These are phyloP conservation scores for Candoia aspera DNA, from an alignment of 2,113 vertebrate species.

Conservation along the genomic window DNA sequence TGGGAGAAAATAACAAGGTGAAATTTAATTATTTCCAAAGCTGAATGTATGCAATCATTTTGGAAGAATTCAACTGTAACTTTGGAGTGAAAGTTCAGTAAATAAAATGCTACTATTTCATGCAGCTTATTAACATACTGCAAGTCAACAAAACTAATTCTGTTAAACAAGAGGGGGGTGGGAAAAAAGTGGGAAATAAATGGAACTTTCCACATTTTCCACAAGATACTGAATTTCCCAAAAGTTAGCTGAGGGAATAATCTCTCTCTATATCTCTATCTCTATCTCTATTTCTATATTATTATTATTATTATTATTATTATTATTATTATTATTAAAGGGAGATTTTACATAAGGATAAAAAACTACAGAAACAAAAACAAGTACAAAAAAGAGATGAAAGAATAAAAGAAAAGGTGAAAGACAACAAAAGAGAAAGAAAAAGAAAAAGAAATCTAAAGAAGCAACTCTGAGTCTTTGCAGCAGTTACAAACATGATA, in stretches of 20 bases:
- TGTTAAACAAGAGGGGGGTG: conserved; percentile 15
- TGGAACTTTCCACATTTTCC: conserved; percentile 11
- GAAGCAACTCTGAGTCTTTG: too few species aligned
- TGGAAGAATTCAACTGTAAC: conserved; percentile 21
- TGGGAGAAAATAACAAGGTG: conserved; percentile 36
- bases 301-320: too few species aligned
- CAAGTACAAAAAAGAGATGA: too few species aligned
- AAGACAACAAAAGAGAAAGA: too few species aligned
- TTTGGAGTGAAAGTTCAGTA: neutral
- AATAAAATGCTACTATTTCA: conserved; percentile 17
- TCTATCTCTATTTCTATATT: too few species aligned
- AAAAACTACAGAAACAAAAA: too few species aligned
- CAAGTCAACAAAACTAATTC: conserved; percentile 23
- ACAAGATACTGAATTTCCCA: conserved; percentile 16
- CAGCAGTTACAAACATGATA: too few species aligned
- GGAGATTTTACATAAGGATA: too few species aligned
- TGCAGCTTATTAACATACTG: conserved; percentile 7
- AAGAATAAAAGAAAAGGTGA: too few species aligned
- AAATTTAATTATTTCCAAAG: conserved; percentile 49
- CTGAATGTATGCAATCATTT: conserved; percentile 32
- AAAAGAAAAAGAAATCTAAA: too few species aligned
- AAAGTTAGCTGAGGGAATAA: conserved; percentile 5
- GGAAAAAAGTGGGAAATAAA: conserved; percentile 41
- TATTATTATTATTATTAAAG: too few species aligned
- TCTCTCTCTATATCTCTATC: too few species aligned